A percentile compares a stretch with the other conserved stretches of the same genome.
Evolutionary conservation across 1,140 invertebrate species (phyloP).

Genomic region (Augochlora pura): DNA sequence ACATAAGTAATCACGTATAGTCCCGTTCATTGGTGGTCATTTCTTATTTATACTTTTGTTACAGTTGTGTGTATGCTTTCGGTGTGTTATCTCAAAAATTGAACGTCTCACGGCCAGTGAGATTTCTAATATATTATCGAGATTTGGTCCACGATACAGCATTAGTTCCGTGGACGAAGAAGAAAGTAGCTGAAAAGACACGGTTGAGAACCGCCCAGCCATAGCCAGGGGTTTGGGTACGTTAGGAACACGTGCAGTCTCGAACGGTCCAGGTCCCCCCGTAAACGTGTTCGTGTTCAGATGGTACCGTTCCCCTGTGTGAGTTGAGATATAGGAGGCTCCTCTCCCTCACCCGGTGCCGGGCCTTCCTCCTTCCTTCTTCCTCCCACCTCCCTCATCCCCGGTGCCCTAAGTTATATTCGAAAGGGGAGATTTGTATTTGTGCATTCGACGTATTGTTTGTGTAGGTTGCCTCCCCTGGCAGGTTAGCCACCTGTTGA

Average conservation of each 20-base stretch:
- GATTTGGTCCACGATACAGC: background rate
- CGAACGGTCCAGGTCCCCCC: slow-evolving; percentile 73
- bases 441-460: slow-evolving; percentile 78
- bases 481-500: slow-evolving; percentile 81
- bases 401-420: slow-evolving; percentile 69
- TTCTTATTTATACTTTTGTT: too few relatives aligned
- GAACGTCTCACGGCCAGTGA: background rate
- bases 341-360: slow-evolving; percentile 51
- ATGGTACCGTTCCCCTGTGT: slow-evolving; percentile 70
- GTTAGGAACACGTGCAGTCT: slow-evolving; percentile 80
- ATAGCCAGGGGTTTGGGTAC: slow-evolving; percentile 75
- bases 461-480: slow-evolving; percentile 76
- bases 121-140: background rate
- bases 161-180: background rate
- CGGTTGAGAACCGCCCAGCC: slow-evolving; percentile 74
- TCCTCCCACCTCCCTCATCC: slow-evolving; percentile 31
- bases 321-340: slow-evolving; percentile 75
- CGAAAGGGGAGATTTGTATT: slow-evolving; percentile 76
- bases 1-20: accelerated
- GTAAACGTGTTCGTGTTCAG: slow-evolving; percentile 72
- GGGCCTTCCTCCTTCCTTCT: slow-evolving; percentile 40
- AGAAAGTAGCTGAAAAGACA: background rate
- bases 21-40: too few relatives aligned
- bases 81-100: too few relatives aligned
- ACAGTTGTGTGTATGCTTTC: too few relatives aligned